Evolutionary conservation across 2,113 vertebrate species (phyloP).

Genomic region (Synodontis membranacea): DNA sequence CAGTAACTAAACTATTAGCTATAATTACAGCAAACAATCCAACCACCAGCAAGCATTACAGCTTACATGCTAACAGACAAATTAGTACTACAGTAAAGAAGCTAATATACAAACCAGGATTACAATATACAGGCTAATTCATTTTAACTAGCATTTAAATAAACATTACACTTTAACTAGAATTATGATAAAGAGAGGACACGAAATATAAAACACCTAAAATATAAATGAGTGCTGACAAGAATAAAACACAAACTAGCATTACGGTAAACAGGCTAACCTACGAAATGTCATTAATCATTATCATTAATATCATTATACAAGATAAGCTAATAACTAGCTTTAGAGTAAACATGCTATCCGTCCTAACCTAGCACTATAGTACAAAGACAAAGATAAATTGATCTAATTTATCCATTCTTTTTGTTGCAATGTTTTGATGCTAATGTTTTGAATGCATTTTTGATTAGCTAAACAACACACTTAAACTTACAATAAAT

Average conservation of each 20-base stretch:
- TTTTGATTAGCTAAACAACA: not conserved
- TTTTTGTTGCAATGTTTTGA: not conserved
- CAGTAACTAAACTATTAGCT: not conserved
- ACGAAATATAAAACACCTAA: too few species aligned
- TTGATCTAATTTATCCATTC: not conserved
- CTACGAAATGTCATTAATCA: not conserved
- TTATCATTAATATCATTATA: not conserved
- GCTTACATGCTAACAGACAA: not conserved
- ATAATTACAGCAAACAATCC: not conserved
- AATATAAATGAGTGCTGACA: not conserved
- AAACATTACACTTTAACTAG: not conserved
- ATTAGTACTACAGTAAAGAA: not conserved
- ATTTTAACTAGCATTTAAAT: not conserved
- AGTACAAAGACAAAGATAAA: not conserved
- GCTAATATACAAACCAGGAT: not conserved
- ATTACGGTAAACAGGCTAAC: not conserved
- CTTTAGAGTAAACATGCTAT: not conserved
- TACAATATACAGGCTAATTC: not conserved
- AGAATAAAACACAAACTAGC: not conserved
- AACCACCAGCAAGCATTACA: not conserved
- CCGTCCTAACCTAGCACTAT: too few species aligned
- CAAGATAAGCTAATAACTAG: too few species aligned
- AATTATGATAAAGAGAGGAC: not conserved
- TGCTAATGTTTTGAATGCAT: not conserved
- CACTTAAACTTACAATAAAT: not conserved